A percentile compares a stretch with the other conserved stretches of the same genome.
Evolutionary conservation across 2,797 vertebrate genomes (phyloP).

Genomic region (Acanthurus leucopareius): DNA sequence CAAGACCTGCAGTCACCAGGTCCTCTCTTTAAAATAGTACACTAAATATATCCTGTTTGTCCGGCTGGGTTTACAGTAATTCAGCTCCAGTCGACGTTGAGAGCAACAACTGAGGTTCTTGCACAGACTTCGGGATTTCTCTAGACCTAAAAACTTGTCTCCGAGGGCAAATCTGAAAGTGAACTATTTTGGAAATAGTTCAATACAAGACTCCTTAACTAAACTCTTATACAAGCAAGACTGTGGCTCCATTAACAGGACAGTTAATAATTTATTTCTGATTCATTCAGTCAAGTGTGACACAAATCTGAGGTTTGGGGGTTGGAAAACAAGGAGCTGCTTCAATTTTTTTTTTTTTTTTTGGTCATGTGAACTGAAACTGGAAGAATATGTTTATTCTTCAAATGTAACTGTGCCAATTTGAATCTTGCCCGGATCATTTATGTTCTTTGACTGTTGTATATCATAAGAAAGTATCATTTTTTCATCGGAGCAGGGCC

Average conservation of each 20-base stretch:
- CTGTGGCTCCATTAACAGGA: not conserved
- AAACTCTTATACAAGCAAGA: not conserved
- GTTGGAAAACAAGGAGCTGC: too few species aligned
- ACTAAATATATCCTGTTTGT: constrained; percentile 88
- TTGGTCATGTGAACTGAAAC: too few species aligned
- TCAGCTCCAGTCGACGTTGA: constrained; percentile 20
- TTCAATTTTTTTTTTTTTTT: too few species aligned
- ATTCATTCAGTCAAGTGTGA: too few species aligned
- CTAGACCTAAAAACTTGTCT: not conserved
- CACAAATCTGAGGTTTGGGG: too few species aligned
- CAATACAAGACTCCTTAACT: not conserved
- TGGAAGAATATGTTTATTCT: not conserved
- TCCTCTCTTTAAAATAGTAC: constrained; percentile 72
- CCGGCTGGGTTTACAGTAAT: constrained; percentile 69
- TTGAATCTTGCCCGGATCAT: not conserved
- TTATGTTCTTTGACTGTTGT: not conserved
- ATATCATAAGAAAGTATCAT: not conserved
- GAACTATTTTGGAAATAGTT: not conserved
- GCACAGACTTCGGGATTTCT: not conserved
- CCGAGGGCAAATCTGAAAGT: not conserved
- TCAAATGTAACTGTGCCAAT: not conserved
- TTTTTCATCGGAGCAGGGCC: not conserved
- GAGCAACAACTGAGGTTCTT: constrained; percentile 29
- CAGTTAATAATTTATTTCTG: not conserved
- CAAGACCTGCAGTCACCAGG: constrained; percentile 79